Base-by-base conservation (phyloP, 1,140 invertebrate species). In the Drosophila littoralis region DNA sequence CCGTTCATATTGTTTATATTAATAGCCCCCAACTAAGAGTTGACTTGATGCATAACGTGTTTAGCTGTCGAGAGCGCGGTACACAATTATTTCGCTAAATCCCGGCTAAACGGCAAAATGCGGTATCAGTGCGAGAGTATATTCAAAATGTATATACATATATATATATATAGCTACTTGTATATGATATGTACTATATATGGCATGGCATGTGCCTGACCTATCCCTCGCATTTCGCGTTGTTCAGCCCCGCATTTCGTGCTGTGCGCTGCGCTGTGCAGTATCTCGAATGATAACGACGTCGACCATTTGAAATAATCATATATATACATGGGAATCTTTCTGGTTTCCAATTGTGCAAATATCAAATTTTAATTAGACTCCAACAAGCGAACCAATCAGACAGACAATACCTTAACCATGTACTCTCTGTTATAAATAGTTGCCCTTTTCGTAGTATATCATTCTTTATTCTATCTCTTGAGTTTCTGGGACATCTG, bases 161-260 rank as follows among this genome's bases (percentile, higher is more conserved):
- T 5, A 28, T 5, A 28, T 17, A 40, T 22, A 57, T n/a, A 52
- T n/a, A n/a, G 22, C 42, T 40, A 32, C 40, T 13, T 9, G 10
- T 40, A 42, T 43, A 32, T 32, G 2, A 46, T 17, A 52, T 64
- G 52, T 32, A 33, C n/a, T 13, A 10, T 35, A 6, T 48, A 57
- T 36, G 13, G 15, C 45, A n/a, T 38, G 42, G 13, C 28, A 48
- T 42, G 22, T 28, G 13, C 63, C 75, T 78, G 78, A 85, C 81
- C 81, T 85, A 85, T 77, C 82, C 60, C 70, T 65, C 45, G 46
- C 3, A 8, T 45, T 69, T 64, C 13, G 8, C 52, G 54, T 61
- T 70, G 9, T 42, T 59, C 35, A 38, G 42, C 32, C 28, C 22
- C 28, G 36, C 7, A 4, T n/a, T 9, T 46, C 45, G 45, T 46